These are phyloP conservation scores for Ephydatia muelleri DNA, from an alignment of 37 sponge, comb jelly and placozoan genomes.

Conservation along the genomic window DNA sequence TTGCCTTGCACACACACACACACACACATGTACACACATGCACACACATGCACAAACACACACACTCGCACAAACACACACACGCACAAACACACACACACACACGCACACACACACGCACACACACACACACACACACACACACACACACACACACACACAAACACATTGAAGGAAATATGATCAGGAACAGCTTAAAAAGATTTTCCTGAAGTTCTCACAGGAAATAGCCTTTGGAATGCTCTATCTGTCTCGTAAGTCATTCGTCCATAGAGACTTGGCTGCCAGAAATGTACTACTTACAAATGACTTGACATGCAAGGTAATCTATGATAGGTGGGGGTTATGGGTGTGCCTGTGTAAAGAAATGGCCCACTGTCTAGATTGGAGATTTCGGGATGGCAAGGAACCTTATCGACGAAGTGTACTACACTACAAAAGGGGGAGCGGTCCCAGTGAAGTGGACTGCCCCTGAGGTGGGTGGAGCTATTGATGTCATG, in stretches of 20 bases:
- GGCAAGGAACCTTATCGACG: slow-evolving; percentile 28
- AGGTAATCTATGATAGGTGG: slow-evolving; percentile 5
- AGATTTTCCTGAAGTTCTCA: slow-evolving; percentile 17
- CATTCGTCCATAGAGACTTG: slow-evolving; percentile 41
- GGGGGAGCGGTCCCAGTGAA: slow-evolving; percentile 53
- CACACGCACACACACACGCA: too few relatives aligned
- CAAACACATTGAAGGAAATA: too few relatives aligned
- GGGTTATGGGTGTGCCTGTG: neutral
- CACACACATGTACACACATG: neutral
- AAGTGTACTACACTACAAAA: slow-evolving; percentile 23
- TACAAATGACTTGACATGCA: slow-evolving; percentile 32
- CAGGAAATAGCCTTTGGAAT: slow-evolving; percentile 36
- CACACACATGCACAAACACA: neutral
- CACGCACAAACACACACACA: too few relatives aligned
- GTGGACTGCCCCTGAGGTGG: slow-evolving; percentile 63
- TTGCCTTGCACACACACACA: neutral
- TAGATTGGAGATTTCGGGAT: slow-evolving; percentile 60
- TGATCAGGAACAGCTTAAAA: neutral
- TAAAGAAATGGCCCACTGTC: neutral
- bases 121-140: neutral
- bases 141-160: neutral
- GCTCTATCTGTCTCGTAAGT: slow-evolving; percentile 33
- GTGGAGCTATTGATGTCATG: too few relatives aligned
- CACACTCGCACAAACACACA: too few relatives aligned
- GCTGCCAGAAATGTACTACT: slow-evolving; percentile 44